phyloP scores from a whole-genome alignment of 2,113 vertebrate genomes.

The Miniopterus natalensis region DNA sequence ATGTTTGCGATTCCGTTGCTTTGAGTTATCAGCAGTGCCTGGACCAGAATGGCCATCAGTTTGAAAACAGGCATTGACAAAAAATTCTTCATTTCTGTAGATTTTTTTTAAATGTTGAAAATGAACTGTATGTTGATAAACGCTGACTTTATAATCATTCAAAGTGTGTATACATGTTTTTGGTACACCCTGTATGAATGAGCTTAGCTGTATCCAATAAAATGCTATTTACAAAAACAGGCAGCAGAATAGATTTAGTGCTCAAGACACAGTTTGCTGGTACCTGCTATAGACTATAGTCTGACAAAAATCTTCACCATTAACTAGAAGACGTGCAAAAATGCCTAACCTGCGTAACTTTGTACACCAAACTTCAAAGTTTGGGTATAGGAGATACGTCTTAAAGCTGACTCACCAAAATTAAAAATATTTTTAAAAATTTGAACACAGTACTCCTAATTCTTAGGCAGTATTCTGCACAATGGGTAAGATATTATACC shows the following conservation, averaged over 20 bases:
- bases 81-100: too few species aligned
- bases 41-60: too few species aligned
- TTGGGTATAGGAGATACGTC: background rate
- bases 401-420: background rate
- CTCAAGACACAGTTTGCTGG: background rate
- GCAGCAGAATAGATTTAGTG: background rate
- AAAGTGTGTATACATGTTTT: too few species aligned
- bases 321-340: background rate
- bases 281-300: background rate
- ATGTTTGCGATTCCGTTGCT: too few species aligned
- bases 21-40: too few species aligned
- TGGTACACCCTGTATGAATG: background rate
- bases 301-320: background rate
- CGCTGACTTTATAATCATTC: too few species aligned
- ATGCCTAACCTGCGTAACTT: background rate
- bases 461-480: background rate
- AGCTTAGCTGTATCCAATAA: background rate
- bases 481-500: background rate
- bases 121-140: too few species aligned
- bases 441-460: background rate
- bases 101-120: too few species aligned
- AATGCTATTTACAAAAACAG: background rate
- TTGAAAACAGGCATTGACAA: too few species aligned
- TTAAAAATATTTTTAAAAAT: background rate
- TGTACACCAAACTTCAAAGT: background rate